Base-by-base conservation (phyloP, 1,140 invertebrate species). In the Prorops nasuta region DNA sequence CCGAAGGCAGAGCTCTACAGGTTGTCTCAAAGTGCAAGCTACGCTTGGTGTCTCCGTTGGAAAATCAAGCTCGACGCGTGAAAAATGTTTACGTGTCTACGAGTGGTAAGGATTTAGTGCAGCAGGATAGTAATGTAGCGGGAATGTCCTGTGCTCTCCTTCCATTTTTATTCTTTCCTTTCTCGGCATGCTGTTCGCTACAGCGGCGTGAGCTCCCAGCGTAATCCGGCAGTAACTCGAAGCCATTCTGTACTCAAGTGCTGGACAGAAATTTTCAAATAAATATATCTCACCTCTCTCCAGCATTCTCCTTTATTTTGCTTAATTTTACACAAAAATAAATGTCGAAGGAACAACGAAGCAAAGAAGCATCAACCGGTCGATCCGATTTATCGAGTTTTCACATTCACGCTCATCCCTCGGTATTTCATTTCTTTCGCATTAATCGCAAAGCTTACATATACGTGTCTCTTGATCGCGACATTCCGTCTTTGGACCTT, bases 31-130 rank as follows among this genome's bases (percentile, higher is more conserved):
- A 38, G 31, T 7, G 19, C 12, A 28, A n/a, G 49, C 37, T 3
- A 17, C n/a, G n/a, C 3, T n/a, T n/a, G n/a, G 12, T 24, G 16
- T 35, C 39, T 51, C 49, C 35, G 43, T 52, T 15, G 45, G 46
- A n/a, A 54, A 58, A 54, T 59, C 57, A 54, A 58, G 56, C 44
- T 40, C 28, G 28, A 22, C 40, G 10, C 41, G 45, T 58, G 57
- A 59, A 59, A 59, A 59, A 59, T 59, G 50, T 48, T 59, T 41
- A 42, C 50, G 50, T 49, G 55, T 58, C 50, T 53, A 58, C 42
- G 57, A 58, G 42, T 54, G 55, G 57, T 55, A 58, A 58, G 48
- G 57, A 59, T 59, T 59, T 54, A 58, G 41, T 49, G 49, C 58
- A 59, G 32, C 50, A 38, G 37, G 55, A 59, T 53, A 52, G 56